Evolutionary conservation across 2,113 vertebrate species (phyloP), one percentile per base, ranked within the genome.

Genomic region (Ciconia maguari): DNA sequence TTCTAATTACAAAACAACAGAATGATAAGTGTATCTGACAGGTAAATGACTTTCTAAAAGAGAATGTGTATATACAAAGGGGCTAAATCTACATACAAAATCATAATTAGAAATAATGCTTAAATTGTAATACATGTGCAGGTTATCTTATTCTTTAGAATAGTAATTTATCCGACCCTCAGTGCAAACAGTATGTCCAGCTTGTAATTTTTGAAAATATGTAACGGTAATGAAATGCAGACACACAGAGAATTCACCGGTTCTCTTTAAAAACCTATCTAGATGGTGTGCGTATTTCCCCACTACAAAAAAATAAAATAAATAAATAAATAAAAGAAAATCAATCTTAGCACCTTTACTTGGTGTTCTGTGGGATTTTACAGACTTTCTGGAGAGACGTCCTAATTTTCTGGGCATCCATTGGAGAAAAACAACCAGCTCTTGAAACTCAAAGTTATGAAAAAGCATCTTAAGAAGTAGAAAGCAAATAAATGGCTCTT

Each of bases 381-480:
- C 20, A 75, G 71, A 32, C 61, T 80, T 96, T 90, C 54, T 87
- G 30, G n/a, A 54, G n/a, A 87, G 42, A 81, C 11, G 15, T 82
- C 34, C 68, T 70, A 57, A 91, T 93, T 94, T 95, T n/a, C 42
- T 46, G 13, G 20, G 21, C 36, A 93, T 46, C 13, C 60, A 79
- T 17, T 71, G 12, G 9, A 95, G 88, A 88, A 89, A 26, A 18
- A 16, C n/a, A 57, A 74, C 60, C 15, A 89, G 19, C 24, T 87
- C 44, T 66, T 92, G 71, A 94, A 96, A 91, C 16, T 70, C 83
- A 52, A 86, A 57, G 44, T 16, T 34, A 69, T 25, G 34, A 22
- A 72, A 94, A 89, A 92, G n/a, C 26, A 48, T 87, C 55, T 93
- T 58, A 79, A 90, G 75, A 52, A 65, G 46, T 69, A 77, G 46